Percentiles rank a stretch among this genome's conserved stretches.
phyloP scores from a whole-genome alignment of 1,140 invertebrate species.

The Platyscapa corneri region DNA sequence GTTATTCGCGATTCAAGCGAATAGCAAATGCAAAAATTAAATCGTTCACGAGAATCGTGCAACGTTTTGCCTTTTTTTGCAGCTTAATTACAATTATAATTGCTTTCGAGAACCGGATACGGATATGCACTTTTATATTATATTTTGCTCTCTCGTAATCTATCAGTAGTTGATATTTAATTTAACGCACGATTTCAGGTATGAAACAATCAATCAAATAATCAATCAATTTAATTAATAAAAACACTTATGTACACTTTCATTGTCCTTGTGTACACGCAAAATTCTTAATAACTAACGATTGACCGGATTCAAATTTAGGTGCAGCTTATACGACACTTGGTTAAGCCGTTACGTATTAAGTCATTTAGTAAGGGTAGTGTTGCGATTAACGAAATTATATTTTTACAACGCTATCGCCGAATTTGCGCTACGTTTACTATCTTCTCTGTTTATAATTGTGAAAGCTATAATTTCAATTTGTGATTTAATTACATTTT shows the following conservation, averaged over 20 bases:
- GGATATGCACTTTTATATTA: not conserved
- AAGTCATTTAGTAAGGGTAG: not conserved
- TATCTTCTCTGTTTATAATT: not conserved
- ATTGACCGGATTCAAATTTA: not conserved
- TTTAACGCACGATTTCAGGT: not conserved
- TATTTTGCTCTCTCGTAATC: not conserved
- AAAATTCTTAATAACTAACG: conserved; percentile 3
- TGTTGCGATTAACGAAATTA: not conserved
- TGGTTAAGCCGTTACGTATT: not conserved
- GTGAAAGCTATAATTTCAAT: not conserved
- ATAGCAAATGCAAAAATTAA: too few species aligned
- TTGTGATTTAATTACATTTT: not conserved
- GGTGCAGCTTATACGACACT: not conserved
- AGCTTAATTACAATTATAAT: too few species aligned
- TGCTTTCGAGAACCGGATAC: too few species aligned
- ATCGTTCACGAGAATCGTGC: too few species aligned
- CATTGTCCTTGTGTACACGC: not conserved
- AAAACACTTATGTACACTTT: too few species aligned
- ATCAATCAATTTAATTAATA: not conserved
- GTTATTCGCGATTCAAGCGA: too few species aligned
- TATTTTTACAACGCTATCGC: not conserved
- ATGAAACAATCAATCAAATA: not conserved
- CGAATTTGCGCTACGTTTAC: too few species aligned
- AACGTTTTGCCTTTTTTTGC: too few species aligned
- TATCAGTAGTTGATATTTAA: not conserved